Evolutionary conservation across 2,113 vertebrate species (phyloP).

Genomic region (Chlorodrepanis virens): DNA sequence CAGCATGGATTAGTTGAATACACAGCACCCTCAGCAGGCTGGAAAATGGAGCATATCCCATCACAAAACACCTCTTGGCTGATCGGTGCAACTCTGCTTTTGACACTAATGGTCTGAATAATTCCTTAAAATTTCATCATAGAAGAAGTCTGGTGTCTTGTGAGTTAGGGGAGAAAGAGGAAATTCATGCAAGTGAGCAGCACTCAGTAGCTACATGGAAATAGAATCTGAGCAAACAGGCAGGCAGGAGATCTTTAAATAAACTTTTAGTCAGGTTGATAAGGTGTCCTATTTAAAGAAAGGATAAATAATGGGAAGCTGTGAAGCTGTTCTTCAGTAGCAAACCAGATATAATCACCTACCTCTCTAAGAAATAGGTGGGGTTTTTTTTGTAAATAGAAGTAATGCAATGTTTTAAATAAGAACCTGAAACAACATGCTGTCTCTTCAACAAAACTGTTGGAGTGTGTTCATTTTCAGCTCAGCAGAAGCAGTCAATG

Average conservation of each 20-base stretch:
- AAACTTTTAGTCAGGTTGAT: neutral
- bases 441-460: neutral
- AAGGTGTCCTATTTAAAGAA: neutral
- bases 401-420: neutral
- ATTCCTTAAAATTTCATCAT: neutral
- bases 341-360: neutral
- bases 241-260: neutral
- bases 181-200: neutral
- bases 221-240: neutral
- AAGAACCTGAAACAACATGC: neutral
- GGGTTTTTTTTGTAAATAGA: neutral
- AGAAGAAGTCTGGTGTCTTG: neutral
- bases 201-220: neutral
- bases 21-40: slow-evolving; percentile 19
- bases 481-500: neutral
- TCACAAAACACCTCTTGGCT: neutral
- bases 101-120: neutral
- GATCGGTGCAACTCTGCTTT: neutral
- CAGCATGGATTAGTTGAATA: neutral
- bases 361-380: neutral
- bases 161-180: neutral
- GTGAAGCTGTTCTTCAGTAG: neutral
- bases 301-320: neutral
- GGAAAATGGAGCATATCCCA: neutral
- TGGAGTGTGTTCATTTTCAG: neutral